Evolutionary conservation across 2,113 vertebrate genomes (phyloP).

Genomic region (Bos indicus): DNA sequence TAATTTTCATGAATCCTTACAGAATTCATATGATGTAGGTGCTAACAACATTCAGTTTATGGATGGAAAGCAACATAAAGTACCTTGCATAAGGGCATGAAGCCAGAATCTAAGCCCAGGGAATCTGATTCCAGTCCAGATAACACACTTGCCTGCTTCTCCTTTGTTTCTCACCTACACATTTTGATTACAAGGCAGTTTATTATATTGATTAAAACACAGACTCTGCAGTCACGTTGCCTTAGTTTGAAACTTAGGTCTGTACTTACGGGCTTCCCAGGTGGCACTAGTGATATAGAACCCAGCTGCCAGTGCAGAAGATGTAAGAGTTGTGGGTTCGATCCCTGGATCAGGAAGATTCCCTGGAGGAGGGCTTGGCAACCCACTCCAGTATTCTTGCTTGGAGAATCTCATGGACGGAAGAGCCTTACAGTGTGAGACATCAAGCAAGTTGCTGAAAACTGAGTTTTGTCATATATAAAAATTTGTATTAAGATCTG

Average conservation of each 20-base stretch:
- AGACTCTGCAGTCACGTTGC: rapidly evolving
- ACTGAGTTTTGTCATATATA: neutral
- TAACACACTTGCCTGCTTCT: neutral
- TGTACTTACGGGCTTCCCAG: neutral
- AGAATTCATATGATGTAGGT: rapidly evolving
- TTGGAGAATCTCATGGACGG: neutral
- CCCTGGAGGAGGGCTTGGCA: neutral
- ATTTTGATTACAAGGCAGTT: neutral
- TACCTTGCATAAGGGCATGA: neutral
- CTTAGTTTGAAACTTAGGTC: neutral
- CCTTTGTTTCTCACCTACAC: neutral
- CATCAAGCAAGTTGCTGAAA: neutral
- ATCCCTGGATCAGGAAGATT: neutral
- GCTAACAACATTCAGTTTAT: neutral
- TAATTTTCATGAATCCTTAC: neutral
- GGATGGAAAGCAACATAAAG: neutral
- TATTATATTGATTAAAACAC: neutral
- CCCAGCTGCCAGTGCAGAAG: neutral
- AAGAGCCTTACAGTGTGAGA: neutral
- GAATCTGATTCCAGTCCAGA: neutral
- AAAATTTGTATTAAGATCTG: neutral
- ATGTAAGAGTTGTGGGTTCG: neutral
- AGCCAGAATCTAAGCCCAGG: neutral
- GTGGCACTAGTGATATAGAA: neutral
- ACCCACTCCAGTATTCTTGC: neutral